A percentile compares a stretch with the other conserved stretches of the same genome.
These are phyloP conservation scores for Halcyon malimbica DNA, from an alignment of 2,113 vertebrate genomes.

Conservation along the genomic window DNA sequence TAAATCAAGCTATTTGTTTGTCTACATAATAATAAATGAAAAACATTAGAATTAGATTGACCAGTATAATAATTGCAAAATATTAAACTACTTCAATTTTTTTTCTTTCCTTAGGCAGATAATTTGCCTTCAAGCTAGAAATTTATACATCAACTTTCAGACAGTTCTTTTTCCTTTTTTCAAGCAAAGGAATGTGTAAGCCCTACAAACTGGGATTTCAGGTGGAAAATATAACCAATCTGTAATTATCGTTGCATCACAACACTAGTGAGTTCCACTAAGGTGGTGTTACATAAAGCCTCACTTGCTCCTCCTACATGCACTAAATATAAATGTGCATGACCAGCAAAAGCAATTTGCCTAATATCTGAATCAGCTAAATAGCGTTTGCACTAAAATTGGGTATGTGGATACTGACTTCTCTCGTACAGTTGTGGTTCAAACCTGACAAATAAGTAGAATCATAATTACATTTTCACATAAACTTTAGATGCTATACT, in stretches of 20 bases:
- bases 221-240: neutral
- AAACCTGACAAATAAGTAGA: neutral
- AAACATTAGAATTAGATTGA: neutral
- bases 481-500: neutral
- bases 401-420: neutral
- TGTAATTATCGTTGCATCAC: slow-evolving; percentile 2
- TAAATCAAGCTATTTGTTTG: neutral
- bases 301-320: slow-evolving; percentile 21
- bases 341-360: slow-evolving; percentile 45
- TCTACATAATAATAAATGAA: neutral
- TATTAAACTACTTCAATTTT: neutral
- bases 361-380: slow-evolving; percentile 42
- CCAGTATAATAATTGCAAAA: neutral
- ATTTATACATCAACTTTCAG: neutral
- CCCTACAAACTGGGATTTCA: neutral
- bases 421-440: neutral
- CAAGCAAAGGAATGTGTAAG: neutral
- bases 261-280: neutral
- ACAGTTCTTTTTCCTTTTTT: neutral
- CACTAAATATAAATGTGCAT: slow-evolving; percentile 65
- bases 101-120: neutral
- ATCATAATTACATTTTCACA: neutral
- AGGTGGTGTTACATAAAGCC: neutral
- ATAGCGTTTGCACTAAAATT: neutral
- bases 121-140: neutral